phyloP scores from a whole-genome alignment of 37 sponge, comb jelly and placozoan species.

The Tethya wilhelma region DNA sequence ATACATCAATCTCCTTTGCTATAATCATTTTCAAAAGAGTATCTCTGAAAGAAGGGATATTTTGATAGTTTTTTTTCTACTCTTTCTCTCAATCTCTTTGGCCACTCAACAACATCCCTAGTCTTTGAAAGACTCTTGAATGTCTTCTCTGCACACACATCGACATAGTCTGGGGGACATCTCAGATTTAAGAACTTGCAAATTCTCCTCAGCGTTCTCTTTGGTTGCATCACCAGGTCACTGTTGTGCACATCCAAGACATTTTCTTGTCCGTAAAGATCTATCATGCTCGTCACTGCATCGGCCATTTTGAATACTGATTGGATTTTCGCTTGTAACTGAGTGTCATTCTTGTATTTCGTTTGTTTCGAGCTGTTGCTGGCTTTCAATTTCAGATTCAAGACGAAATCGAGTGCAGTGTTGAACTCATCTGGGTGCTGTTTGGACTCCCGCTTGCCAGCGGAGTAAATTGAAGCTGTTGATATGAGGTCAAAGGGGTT shows the following conservation, averaged over 20 bases:
- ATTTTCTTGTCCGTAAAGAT: constrained; percentile 2
- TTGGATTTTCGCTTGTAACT: neutral
- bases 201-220: neutral
- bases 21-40: constrained; percentile 8
- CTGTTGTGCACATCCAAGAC: constrained; percentile 21
- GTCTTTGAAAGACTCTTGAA: constrained; percentile 15
- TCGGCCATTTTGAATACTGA: neutral
- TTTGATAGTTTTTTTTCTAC: constrained; percentile 10
- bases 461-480: too few relatives aligned
- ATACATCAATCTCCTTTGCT: too few relatives aligned
- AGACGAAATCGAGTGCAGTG: too few relatives aligned
- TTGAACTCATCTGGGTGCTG: too few relatives aligned
- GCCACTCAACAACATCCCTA: constrained; percentile 23
- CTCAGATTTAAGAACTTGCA: constrained; percentile 11
- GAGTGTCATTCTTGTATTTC: neutral
- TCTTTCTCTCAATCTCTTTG: neutral
- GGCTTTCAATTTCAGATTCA: too few relatives aligned
- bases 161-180: constrained; percentile 6
- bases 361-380: too few relatives aligned
- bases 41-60: constrained; percentile 17
- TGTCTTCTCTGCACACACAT: constrained; percentile 5
- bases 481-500: too few relatives aligned
- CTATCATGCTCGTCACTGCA: neutral
- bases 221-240: constrained; percentile 4
- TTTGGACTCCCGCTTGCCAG: too few relatives aligned